Conservation (phyloP, 2,888 invertebrate species). For the Criorhina ranunculi region DNA sequence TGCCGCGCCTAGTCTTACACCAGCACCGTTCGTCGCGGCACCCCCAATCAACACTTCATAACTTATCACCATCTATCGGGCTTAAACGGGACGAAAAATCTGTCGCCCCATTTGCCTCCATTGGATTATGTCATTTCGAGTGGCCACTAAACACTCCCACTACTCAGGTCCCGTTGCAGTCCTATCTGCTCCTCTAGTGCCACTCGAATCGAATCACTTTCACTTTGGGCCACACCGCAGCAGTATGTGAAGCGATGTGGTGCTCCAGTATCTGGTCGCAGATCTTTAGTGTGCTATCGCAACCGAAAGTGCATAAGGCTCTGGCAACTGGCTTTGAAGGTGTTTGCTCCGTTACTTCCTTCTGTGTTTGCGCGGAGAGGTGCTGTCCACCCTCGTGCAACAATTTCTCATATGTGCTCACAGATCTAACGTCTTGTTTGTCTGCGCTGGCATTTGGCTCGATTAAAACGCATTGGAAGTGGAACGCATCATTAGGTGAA, state of each 20-base stretch:
- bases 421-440: slow-evolving; percentile 31
- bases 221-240: slow-evolving; percentile 49
- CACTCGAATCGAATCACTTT: slow-evolving; percentile 50
- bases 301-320: slow-evolving; percentile 60
- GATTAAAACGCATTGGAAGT: slow-evolving; percentile 23
- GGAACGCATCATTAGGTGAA: slow-evolving; percentile 49
- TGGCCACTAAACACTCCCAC: slow-evolving; percentile 62
- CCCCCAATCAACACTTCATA: slow-evolving; percentile 70
- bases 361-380: slow-evolving; percentile 27
- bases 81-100: slow-evolving; percentile 65
- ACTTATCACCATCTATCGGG: slow-evolving; percentile 63
- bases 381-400: slow-evolving; percentile 39
- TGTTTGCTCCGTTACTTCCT: slow-evolving; percentile 33
- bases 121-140: slow-evolving; percentile 71
- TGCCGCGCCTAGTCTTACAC: slow-evolving; percentile 54
- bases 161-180: slow-evolving; percentile 29
- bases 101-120: slow-evolving; percentile 71
- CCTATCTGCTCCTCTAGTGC: slow-evolving; percentile 38
- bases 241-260: slow-evolving; percentile 30
- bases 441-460: slow-evolving; percentile 31
- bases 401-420: slow-evolving; percentile 44
- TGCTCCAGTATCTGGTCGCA: slow-evolving; percentile 52
- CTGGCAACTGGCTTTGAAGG: slow-evolving; percentile 25
- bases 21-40: neutral
- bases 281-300: slow-evolving; percentile 59